Conservation (phyloP, 2,113 vertebrate species). For the Charina bottae region DNA sequence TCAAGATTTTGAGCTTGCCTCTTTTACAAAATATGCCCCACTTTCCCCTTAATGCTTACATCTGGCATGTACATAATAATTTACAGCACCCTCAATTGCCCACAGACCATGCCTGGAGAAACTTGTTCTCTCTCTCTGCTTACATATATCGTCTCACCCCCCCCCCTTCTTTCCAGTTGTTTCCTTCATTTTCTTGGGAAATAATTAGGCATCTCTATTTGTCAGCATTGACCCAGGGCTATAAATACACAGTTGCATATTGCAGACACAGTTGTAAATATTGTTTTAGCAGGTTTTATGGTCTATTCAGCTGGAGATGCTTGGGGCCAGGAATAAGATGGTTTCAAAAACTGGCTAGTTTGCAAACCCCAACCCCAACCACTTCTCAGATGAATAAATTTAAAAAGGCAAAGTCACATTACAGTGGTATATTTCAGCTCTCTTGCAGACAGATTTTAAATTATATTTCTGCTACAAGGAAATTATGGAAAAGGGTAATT, state of each 20-base stretch:
- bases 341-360: constrained; percentile 53
- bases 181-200: constrained; percentile 12
- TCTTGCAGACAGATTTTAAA: not conserved
- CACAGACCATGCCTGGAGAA: constrained; percentile 10
- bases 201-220: constrained; percentile 58
- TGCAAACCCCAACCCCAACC: constrained; percentile 61
- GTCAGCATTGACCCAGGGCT: constrained; percentile 67
- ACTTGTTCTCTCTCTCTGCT: constrained; percentile 11
- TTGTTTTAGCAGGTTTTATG: constrained; percentile 70
- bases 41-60: constrained; percentile 24
- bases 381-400: constrained; percentile 25
- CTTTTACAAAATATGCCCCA: constrained; percentile 16
- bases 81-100: constrained; percentile 31
- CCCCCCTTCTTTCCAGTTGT: not conserved
- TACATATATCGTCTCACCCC: not conserved
- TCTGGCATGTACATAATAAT: constrained; percentile 33
- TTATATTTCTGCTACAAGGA: not conserved
- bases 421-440: constrained; percentile 19
- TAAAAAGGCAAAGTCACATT: constrained; percentile 12
- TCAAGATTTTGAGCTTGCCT: constrained; percentile 22
- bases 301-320: constrained; percentile 54
- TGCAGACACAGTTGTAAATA: constrained; percentile 61
- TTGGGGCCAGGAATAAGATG: constrained; percentile 45
- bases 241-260: constrained; percentile 54
- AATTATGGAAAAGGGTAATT: not conserved